Conservation (phyloP, 2,797 vertebrate genomes). For the Melanogrammus aeglefinus region DNA sequence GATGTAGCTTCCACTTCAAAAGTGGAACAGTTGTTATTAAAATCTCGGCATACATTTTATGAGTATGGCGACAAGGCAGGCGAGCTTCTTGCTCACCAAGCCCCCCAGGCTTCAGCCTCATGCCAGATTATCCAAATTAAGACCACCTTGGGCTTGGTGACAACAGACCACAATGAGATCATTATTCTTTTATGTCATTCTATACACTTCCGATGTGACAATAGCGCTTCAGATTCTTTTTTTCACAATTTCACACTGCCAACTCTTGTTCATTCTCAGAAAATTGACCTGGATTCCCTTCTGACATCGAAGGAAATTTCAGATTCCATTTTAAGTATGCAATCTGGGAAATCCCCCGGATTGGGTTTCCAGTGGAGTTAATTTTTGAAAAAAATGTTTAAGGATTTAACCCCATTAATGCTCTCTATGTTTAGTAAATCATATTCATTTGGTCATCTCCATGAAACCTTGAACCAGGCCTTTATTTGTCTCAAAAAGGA, state of each 20-base stretch:
- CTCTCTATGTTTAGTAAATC: conserved; percentile 6
- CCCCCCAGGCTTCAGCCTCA: neutral
- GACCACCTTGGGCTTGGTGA: neutral
- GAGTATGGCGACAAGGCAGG: conserved; percentile 4
- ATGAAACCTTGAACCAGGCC: neutral
- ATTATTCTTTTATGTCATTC: conserved; percentile 1
- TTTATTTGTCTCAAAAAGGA: conserved; percentile 5
- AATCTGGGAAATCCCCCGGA: conserved; percentile 15
- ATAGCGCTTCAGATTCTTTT: conserved; percentile 3
- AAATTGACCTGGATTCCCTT: neutral
- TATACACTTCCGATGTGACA: conserved; percentile 7
- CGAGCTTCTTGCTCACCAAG: conserved; percentile 7
- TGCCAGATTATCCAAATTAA: conserved; percentile 7
- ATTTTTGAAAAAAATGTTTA: neutral
- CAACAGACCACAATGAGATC: neutral
- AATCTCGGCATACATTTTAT: conserved; percentile 2
- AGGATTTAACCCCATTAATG: neutral
- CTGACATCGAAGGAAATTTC: neutral
- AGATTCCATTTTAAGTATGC: conserved; percentile 6
- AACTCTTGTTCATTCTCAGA: conserved; percentile 4
- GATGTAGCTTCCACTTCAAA: conserved; percentile 12
- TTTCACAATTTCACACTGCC: conserved; percentile 4
- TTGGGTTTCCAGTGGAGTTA: conserved; percentile 1
- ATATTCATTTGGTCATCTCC: neutral
- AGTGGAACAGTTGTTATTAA: conserved; percentile 4